Percentiles rank a stretch among this genome's conserved stretches.
These are phyloP conservation scores for Panurus biarmicus DNA, from an alignment of 2,113 vertebrate species.

Conservation along the genomic window DNA sequence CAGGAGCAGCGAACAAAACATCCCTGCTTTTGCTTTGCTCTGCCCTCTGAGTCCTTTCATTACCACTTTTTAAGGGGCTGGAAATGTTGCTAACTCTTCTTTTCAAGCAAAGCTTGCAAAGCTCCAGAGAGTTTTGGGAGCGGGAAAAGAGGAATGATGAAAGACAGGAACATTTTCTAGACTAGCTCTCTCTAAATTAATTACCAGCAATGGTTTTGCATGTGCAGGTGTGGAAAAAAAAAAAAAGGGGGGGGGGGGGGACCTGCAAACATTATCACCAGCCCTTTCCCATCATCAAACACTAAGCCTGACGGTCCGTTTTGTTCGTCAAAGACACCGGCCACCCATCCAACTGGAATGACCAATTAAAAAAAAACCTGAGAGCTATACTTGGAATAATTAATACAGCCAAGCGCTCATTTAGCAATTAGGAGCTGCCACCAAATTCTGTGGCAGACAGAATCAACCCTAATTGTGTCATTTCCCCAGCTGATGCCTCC, in stretches of 20 bases:
- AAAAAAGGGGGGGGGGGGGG: too few species aligned
- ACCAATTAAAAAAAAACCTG: conserved; percentile 41
- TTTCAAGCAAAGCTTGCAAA: neutral
- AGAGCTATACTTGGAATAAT: conserved; percentile 48
- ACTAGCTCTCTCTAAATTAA: neutral
- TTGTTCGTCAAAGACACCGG: conserved; percentile 12
- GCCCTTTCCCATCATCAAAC: conserved; percentile 42
- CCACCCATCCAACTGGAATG: conserved; percentile 49
- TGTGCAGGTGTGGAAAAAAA: neutral
- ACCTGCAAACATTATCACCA: neutral
- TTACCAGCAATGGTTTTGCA: neutral
- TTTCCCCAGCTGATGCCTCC: conserved; percentile 52
- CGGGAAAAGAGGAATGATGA: neutral
- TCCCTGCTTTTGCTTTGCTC: neutral
- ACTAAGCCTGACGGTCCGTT: neutral
- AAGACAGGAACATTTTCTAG: conserved; percentile 6
- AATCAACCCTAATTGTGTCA: conserved; percentile 63
- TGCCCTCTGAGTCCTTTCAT: neutral
- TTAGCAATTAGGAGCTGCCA: conserved; percentile 61
- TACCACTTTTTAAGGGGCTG: neutral
- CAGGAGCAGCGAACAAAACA: neutral
- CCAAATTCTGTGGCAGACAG: conserved; percentile 49
- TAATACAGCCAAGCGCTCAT: conserved; percentile 26
- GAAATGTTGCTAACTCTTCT: conserved; percentile 21
- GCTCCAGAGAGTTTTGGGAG: neutral